phyloP scores from a whole-genome alignment of 2,797 vertebrate species.

The Saxicola maurus region DNA sequence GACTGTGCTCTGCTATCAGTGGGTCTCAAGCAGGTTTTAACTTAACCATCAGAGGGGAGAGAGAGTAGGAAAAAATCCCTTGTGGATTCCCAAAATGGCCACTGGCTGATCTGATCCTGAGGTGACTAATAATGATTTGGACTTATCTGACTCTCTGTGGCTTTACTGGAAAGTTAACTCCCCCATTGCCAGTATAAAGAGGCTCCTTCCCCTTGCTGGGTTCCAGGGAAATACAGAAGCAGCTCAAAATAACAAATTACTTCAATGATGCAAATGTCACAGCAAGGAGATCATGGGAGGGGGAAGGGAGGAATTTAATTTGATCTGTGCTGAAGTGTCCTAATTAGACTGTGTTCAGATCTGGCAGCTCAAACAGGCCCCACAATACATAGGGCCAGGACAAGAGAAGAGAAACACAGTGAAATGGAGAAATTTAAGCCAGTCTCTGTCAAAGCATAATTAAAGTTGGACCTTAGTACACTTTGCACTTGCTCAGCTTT shows the following conservation, averaged over 20 bases:
- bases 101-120: not conserved
- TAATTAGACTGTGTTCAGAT: not conserved
- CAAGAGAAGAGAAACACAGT: not conserved
- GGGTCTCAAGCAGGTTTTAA: not conserved
- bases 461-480: not conserved
- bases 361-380: not conserved
- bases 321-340: not conserved
- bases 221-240: constrained; percentile 2
- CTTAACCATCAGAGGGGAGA: not conserved
- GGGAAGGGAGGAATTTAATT: not conserved
- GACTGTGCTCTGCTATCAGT: not conserved
- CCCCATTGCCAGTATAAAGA: not conserved
- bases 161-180: constrained; percentile 24
- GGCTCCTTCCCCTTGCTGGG: not conserved
- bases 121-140: constrained; percentile 23
- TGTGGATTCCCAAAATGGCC: not conserved
- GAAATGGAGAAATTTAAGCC: not conserved
- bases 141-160: not conserved
- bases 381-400: not conserved
- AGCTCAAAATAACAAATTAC: not conserved
- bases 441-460: not conserved
- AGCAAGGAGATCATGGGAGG: not conserved
- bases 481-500: not conserved
- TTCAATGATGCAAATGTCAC: not conserved
- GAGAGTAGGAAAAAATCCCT: not conserved